phyloP scores from a whole-genome alignment of 2,888 invertebrate species.

The Meganola albula region DNA sequence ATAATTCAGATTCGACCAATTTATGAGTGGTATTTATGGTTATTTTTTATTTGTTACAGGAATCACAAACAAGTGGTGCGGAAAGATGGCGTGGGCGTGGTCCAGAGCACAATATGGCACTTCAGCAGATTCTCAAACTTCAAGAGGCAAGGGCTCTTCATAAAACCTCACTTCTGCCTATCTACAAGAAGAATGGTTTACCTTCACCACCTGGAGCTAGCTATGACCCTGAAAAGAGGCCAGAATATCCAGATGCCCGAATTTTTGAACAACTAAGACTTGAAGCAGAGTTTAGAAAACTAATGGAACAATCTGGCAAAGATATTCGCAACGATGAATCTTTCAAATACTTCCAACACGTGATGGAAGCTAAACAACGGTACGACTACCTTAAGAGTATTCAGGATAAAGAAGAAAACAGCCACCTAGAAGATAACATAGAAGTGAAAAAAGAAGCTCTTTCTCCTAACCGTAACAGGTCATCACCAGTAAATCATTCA shows the following conservation, averaged over 20 bases:
- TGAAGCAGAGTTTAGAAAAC: slow-evolving; percentile 75
- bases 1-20: too few species aligned
- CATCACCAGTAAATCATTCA: slow-evolving; percentile 49
- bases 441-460: slow-evolving; percentile 52
- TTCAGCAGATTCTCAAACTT: slow-evolving; percentile 94
- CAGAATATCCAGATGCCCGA: slow-evolving; percentile 60
- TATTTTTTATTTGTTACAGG: slow-evolving; percentile 80
- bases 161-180: slow-evolving; percentile 74
- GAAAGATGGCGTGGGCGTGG: slow-evolving; percentile 94
- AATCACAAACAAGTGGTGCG: slow-evolving; percentile 87
- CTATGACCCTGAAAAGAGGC: slow-evolving; percentile 51
- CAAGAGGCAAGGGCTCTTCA: slow-evolving; percentile 88
- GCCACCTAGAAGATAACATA: slow-evolving; percentile 31
- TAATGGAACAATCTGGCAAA: slow-evolving; percentile 77
- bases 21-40: too few species aligned
- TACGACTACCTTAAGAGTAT: slow-evolving; percentile 60
- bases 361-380: slow-evolving; percentile 67
- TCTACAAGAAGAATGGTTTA: slow-evolving; percentile 66
- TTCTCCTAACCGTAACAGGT: slow-evolving; percentile 51
- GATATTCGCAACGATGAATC: slow-evolving; percentile 61
- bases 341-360: slow-evolving; percentile 63
- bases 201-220: slow-evolving; percentile 74
- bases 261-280: slow-evolving; percentile 70
- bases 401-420: slow-evolving; percentile 55
- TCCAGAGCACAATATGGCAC: slow-evolving; percentile 93